A percentile compares a stretch with the other conserved stretches of the same genome.
Conservation (phyloP, 92 coral and sea anemone species). For the Siderastrea siderea region DNA sequence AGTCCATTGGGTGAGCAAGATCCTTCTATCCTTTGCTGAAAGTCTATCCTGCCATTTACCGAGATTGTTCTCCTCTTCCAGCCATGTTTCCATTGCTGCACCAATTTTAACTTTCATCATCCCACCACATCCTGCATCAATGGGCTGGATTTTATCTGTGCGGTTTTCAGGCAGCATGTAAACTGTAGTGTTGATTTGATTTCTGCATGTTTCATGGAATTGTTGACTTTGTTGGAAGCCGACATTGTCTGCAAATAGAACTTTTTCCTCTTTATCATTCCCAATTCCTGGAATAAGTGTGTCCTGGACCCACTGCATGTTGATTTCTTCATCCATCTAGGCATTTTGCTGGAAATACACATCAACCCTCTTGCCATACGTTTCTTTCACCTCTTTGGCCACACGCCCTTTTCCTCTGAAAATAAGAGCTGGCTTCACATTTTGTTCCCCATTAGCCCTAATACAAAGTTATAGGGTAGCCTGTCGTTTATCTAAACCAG, state of each 20-base stretch:
- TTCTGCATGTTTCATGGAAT: conserved; percentile 72
- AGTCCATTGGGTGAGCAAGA: conserved; percentile 69
- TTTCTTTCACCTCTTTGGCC: conserved; percentile 39
- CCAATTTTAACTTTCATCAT: conserved; percentile 53
- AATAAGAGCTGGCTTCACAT: conserved; percentile 68
- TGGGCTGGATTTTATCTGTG: conserved; percentile 73
- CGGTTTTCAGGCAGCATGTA: conserved; percentile 50
- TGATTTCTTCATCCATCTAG: conserved; percentile 62
- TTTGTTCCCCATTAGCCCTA: conserved; percentile 57
- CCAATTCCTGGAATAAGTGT: conserved; percentile 63
- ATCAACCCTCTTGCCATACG: conserved; percentile 59
- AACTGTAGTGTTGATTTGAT: conserved; percentile 60
- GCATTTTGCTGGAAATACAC: conserved; percentile 58
- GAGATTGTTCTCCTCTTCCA: conserved; percentile 58
- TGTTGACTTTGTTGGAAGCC: conserved; percentile 61
- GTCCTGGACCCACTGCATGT: conserved; percentile 53
- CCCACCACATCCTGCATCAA: conserved; percentile 75
- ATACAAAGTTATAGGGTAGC: conserved; percentile 73
- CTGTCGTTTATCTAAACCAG: conserved; percentile 73
- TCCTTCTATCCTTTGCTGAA: conserved; percentile 60
- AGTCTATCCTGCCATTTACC: conserved; percentile 70
- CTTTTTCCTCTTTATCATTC: conserved; percentile 59
- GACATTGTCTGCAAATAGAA: conserved; percentile 72
- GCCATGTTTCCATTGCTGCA: conserved; percentile 68
- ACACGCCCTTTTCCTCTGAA: conserved; percentile 71